A percentile compares a stretch with the other conserved stretches of the same genome.
phyloP scores from a whole-genome alignment of 2,113 vertebrate species.

The Engraulis encrasicolus region DNA sequence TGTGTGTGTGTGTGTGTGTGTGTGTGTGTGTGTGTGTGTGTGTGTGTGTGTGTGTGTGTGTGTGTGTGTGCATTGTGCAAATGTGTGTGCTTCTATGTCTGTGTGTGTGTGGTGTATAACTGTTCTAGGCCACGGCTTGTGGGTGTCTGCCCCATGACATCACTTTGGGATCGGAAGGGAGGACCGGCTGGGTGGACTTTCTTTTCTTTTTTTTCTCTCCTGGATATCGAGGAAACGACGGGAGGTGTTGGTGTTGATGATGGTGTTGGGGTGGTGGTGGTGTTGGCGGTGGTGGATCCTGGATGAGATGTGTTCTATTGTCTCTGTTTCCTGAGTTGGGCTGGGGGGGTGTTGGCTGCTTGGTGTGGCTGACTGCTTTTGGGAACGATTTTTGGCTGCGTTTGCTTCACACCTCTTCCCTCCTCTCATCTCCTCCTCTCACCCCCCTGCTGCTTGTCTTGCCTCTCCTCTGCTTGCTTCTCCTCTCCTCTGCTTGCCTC shows the following conservation, averaged over 20 bases:
- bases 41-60: no score
- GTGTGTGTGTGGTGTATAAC: neutral
- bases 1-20: no score
- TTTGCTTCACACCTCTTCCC: neutral
- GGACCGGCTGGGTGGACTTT: neutral
- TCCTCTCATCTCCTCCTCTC: neutral
- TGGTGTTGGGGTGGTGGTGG: constrained; percentile 4
- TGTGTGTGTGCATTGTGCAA: no score
- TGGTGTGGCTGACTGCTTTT: no score
- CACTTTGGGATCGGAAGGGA: constrained; percentile 3
- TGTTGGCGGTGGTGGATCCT: constrained; percentile 40
- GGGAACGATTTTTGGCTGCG: neutral
- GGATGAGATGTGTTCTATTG: constrained; percentile 50
- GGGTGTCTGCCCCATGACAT: neutral
- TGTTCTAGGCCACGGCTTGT: neutral
- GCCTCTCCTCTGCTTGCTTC: neutral
- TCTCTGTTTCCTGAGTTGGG: constrained; percentile 54
- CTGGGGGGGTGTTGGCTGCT: neutral
- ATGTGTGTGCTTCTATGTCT: no score
- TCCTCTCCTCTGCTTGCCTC: neutral
- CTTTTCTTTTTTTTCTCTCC: no score
- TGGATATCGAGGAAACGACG: neutral
- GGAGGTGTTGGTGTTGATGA: neutral
- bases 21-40: no score
- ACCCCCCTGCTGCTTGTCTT: neutral